phyloP scores from a whole-genome alignment of 2,113 vertebrate species.

The Trichechus manatus region DNA sequence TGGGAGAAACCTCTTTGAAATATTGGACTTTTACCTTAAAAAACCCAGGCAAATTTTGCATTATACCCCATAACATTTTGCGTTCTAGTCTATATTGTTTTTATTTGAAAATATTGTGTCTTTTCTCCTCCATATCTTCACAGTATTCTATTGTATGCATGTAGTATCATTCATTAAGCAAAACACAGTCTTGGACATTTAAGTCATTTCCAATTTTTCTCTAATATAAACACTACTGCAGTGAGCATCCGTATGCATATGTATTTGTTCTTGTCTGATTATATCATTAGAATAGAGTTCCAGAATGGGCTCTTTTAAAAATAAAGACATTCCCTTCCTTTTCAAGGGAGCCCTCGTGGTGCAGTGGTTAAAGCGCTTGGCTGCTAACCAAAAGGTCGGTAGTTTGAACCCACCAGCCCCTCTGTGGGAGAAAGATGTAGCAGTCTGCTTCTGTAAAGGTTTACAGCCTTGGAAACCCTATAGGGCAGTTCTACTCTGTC shows the following conservation, averaged over 20 bases:
- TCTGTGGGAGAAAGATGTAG: no score
- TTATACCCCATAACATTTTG: conserved; percentile 29
- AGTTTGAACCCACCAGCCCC: no score
- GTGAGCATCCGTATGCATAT: background rate
- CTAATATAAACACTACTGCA: conserved; percentile 17
- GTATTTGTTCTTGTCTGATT: conserved; percentile 54
- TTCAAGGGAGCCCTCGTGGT: background rate
- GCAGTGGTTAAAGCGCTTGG: no score
- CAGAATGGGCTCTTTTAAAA: conserved; percentile 42
- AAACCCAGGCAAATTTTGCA: conserved; percentile 37
- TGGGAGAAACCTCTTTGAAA: conserved; percentile 12
- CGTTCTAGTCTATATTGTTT: conserved; percentile 20
- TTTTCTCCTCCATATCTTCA: conserved; percentile 34
- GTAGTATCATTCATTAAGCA: background rate
- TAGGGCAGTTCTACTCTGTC: no score
- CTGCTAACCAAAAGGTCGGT: no score
- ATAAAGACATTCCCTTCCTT: conserved; percentile 4
- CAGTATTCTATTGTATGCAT: background rate
- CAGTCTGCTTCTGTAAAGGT: no score
- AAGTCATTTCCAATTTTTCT: conserved; percentile 48
- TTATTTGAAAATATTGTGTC: conserved; percentile 52
- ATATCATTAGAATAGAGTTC: conserved; percentile 42
- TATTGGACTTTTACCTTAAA: conserved; percentile 27
- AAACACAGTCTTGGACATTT: conserved; percentile 33
- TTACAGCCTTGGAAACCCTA: no score